Evolutionary conservation across 2,113 vertebrate species (phyloP).

Genomic region (Lutjanus erythropterus): DNA sequence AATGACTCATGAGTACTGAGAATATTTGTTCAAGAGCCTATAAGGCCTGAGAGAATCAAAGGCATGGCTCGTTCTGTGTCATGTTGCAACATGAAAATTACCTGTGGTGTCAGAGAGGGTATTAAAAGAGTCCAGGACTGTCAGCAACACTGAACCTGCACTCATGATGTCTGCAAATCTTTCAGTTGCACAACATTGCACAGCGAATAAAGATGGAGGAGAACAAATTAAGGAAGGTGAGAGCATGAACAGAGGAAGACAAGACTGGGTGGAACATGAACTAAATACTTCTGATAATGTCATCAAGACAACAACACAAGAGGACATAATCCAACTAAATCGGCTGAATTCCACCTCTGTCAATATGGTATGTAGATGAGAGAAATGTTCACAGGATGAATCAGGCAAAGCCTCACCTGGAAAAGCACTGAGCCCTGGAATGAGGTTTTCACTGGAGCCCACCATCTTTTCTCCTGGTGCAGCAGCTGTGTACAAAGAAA

Average conservation of each 20-base stretch:
- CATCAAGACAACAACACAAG: conserved; percentile 11
- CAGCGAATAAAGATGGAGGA: conserved; percentile 46
- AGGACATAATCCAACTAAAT: not conserved
- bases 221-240: conserved; percentile 50
- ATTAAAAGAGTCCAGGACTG: conserved; percentile 89
- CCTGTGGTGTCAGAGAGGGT: conserved; percentile 90
- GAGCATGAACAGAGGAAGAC: conserved; percentile 1
- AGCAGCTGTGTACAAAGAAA: conserved; percentile 78
- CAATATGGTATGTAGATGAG: not conserved
- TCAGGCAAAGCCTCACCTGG: conserved; percentile 89
- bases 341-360: not conserved
- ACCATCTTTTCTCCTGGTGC: conserved; percentile 87
- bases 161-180: conserved; percentile 86
- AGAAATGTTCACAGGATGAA: not conserved
- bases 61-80: not conserved
- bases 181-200: conserved; percentile 83
- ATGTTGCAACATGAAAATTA: conserved; percentile 73
- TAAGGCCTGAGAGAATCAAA: conserved; percentile 26
- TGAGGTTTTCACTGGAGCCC: conserved; percentile 89
- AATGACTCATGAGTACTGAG: conserved; percentile 1
- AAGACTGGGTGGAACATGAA: not conserved
- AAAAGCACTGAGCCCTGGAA: conserved; percentile 90
- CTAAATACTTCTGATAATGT: not conserved
- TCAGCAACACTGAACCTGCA: conserved; percentile 84
- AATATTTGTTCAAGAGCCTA: conserved; percentile 26